These are phyloP conservation scores for Protomyctophum bolini DNA, from an alignment of 2,113 vertebrate species.

Conservation along the genomic window DNA sequence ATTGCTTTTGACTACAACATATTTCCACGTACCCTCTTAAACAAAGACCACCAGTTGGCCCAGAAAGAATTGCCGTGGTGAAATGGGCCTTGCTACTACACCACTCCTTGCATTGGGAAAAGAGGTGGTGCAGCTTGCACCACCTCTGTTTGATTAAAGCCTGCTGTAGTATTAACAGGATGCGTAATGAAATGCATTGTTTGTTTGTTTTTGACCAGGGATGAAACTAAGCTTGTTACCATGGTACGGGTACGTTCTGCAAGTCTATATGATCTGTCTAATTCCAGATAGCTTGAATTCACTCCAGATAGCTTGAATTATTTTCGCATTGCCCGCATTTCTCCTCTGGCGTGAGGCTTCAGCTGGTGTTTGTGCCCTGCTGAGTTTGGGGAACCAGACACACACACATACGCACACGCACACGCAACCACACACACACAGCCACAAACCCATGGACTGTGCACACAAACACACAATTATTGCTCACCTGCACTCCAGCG, in stretches of 20 bases:
- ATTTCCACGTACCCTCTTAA: neutral
- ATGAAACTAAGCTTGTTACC: slow-evolving; percentile 47
- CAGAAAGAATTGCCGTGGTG: slow-evolving; percentile 5
- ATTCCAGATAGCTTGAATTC: slow-evolving; percentile 61
- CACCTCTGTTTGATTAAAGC: slow-evolving; percentile 54
- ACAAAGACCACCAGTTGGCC: neutral
- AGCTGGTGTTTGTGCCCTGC: slow-evolving; percentile 40
- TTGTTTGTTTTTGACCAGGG: slow-evolving; percentile 26
- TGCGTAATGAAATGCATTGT: slow-evolving; percentile 62
- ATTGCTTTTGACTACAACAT: neutral
- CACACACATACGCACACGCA: slow-evolving; percentile 25
- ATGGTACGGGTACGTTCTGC: slow-evolving; percentile 40
- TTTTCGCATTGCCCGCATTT: slow-evolving; percentile 56
- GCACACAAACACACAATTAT: slow-evolving; percentile 29
- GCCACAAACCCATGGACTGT: slow-evolving; percentile 23
- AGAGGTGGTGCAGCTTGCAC: slow-evolving; percentile 3
- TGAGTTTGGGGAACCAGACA: slow-evolving; percentile 29
- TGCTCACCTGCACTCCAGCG: slow-evolving; percentile 43
- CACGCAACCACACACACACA: slow-evolving; percentile 9
- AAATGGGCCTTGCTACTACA: slow-evolving; percentile 6
- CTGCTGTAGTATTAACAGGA: slow-evolving; percentile 34
- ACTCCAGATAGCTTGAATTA: slow-evolving; percentile 64
- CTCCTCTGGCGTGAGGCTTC: slow-evolving; percentile 38
- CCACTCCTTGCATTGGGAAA: slow-evolving; percentile 11
- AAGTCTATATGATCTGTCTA: slow-evolving; percentile 56